These are phyloP conservation scores for Corapipo altera DNA, from an alignment of 2,113 vertebrate genomes.

Conservation along the genomic window DNA sequence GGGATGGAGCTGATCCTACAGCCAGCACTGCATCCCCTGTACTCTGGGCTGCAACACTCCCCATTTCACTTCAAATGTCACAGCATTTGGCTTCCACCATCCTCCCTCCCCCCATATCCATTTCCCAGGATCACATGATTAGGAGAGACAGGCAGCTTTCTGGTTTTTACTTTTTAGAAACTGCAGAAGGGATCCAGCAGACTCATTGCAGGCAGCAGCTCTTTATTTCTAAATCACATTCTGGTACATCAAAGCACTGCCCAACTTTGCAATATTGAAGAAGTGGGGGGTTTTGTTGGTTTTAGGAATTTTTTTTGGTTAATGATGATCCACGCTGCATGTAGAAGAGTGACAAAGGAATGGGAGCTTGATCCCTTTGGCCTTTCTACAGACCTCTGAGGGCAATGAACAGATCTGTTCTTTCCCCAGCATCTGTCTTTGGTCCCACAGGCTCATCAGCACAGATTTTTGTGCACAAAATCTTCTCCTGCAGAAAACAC, in stretches of 20 bases:
- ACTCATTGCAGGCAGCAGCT: neutral
- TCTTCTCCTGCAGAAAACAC: neutral
- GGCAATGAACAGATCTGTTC: neutral
- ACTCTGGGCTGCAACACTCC: neutral
- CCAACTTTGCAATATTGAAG: neutral
- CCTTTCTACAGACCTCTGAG: neutral
- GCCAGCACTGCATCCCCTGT: rapidly evolving
- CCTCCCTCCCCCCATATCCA: neutral
- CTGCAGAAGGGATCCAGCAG: neutral
- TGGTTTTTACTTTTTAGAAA: neutral
- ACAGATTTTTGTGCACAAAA: neutral
- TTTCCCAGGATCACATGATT: neutral
- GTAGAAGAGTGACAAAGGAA: neutral
- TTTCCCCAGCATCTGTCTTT: neutral
- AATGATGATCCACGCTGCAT: neutral
- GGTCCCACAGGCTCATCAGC: neutral
- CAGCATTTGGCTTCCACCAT: neutral
- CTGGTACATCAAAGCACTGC: neutral
- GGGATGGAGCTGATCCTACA: neutral
- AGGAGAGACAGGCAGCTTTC: neutral
- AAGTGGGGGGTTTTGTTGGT: neutral
- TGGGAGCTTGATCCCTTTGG: neutral
- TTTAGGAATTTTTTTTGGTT: neutral
- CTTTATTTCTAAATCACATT: neutral
- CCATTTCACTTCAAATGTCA: neutral